Evolutionary conservation across 1,140 invertebrate species (phyloP).

Genomic region (Drosophila dunni): DNA sequence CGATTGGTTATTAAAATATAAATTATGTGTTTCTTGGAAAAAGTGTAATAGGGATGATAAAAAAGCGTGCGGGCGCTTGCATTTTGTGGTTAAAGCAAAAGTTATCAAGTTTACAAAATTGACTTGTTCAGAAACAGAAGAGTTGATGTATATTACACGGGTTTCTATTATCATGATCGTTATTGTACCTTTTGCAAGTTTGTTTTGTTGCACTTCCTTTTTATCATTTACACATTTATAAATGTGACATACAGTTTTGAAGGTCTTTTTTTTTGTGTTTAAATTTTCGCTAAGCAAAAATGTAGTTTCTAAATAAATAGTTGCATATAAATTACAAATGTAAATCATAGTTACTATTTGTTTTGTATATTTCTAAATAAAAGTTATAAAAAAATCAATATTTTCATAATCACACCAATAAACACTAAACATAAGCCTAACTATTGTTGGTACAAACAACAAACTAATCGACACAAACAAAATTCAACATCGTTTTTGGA

Average conservation of each 20-base stretch:
- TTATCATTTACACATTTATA: conserved; percentile 43
- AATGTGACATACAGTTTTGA: conserved; percentile 36
- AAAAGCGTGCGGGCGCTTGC: conserved; percentile 63
- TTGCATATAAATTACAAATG: conserved; percentile 35
- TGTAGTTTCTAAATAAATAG: conserved; percentile 58
- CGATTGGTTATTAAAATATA: conserved; percentile 64
- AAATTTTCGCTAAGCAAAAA: conserved; percentile 77
- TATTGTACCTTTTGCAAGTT: conserved; percentile 32
- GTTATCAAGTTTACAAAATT: conserved; percentile 23
- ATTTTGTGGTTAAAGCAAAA: conserved; percentile 12
- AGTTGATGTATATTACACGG: conserved; percentile 40
- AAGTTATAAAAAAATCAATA: conserved; percentile 68
- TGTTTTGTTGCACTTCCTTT: conserved; percentile 13
- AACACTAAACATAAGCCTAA: conserved; percentile 73
- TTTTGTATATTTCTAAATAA: conserved; percentile 58
- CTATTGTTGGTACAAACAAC: conserved; percentile 54
- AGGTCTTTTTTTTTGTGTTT: conserved; percentile 21
- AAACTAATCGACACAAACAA: conserved; percentile 40
- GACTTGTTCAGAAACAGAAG: conserved; percentile 18
- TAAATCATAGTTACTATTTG: conserved; percentile 65
- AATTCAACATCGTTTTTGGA: conserved; percentile 27
- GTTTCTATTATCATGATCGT: conserved; percentile 20
- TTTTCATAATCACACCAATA: conserved; percentile 74
- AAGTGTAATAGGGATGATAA: conserved; percentile 19
- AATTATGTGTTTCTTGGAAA: conserved; percentile 36